These are phyloP conservation scores for Lophius americanus DNA, from an alignment of 2,797 vertebrate species.

Conservation along the genomic window DNA sequence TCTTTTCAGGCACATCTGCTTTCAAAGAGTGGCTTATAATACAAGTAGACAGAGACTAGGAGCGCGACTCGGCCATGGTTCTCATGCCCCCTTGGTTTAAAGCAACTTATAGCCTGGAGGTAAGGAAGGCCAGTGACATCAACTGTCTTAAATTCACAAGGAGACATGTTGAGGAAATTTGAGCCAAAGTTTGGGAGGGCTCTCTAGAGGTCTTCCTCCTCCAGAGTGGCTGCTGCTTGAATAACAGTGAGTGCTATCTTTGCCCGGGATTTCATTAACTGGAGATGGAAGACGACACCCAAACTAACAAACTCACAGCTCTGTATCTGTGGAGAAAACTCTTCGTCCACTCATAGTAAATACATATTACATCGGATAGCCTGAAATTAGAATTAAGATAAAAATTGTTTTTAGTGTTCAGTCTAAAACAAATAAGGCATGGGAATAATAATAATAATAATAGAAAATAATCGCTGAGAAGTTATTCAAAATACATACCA, in stretches of 20 bases:
- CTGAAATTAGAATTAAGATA: constrained; percentile 35
- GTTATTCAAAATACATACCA: constrained; percentile 66
- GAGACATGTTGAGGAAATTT: constrained; percentile 66
- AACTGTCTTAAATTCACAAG: constrained; percentile 62
- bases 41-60: constrained; percentile 53
- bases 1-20: constrained; percentile 65
- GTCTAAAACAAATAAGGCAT: constrained; percentile 41
- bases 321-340: constrained; percentile 27
- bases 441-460: constrained; percentile 18
- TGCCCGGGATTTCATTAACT: constrained; percentile 53
- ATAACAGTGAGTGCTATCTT: constrained; percentile 48
- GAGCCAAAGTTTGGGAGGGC: constrained; percentile 46
- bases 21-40: constrained; percentile 52
- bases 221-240: constrained; percentile 37
- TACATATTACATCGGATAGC: constrained; percentile 17
- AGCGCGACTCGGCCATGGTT: constrained; percentile 65
- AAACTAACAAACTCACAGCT: constrained; percentile 50
- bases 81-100: constrained; percentile 45
- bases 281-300: constrained; percentile 31
- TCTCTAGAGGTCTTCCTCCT: constrained; percentile 25
- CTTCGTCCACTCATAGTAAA: constrained; percentile 11
- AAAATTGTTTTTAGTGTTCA: constrained; percentile 33
- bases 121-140: constrained; percentile 61
- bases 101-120: constrained; percentile 36
- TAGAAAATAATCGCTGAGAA: constrained; percentile 30